Conservation (phyloP, 2,888 invertebrate genomes). For the Xestia rhomboidea region DNA sequence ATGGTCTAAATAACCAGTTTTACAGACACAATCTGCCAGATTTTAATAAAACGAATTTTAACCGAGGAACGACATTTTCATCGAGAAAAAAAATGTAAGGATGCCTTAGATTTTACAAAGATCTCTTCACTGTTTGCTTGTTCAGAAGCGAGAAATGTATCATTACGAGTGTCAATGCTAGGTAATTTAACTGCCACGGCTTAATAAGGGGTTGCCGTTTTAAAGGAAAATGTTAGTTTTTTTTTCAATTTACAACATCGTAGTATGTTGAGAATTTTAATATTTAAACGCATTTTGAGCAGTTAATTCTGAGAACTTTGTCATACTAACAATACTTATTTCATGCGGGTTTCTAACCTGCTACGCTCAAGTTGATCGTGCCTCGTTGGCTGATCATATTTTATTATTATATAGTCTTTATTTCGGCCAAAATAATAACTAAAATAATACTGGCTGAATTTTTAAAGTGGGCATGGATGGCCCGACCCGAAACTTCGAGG, state of each 20-base stretch:
- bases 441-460: too few species aligned
- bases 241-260: not conserved
- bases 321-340: not conserved
- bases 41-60: not conserved
- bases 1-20: not conserved
- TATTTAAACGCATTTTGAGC: not conserved
- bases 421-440: not conserved
- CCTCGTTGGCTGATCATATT: not conserved
- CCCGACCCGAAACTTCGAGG: not conserved
- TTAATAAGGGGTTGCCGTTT: not conserved
- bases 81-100: not conserved
- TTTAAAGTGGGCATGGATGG: not conserved
- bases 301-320: not conserved
- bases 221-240: too few species aligned
- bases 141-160: not conserved
- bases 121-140: not conserved
- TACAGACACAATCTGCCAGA: not conserved
- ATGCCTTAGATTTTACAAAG: not conserved
- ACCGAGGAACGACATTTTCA: not conserved
- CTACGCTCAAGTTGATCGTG: not conserved
- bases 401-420: not conserved
- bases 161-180: not conserved
- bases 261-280: not conserved
- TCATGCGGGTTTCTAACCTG: not conserved
- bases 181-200: not conserved